phyloP scores from a whole-genome alignment of 2,113 vertebrate species.

The Bungarus multicinctus region DNA sequence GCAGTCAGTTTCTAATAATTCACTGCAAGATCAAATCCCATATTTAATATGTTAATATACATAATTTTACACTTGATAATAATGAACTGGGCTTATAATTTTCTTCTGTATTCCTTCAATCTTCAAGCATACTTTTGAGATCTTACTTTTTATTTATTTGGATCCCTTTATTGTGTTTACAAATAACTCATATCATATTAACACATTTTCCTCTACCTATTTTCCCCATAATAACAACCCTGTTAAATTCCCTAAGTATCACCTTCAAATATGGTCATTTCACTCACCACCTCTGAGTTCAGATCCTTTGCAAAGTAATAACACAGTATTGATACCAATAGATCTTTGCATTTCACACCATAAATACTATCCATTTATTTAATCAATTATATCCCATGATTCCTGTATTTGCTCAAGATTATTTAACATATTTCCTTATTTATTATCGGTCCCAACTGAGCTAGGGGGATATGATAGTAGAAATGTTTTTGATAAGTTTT shows the following conservation, averaged over 20 bases:
- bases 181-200: neutral
- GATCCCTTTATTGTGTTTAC: neutral
- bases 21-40: neutral
- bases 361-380: neutral
- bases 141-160: neutral
- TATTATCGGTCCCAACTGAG: neutral
- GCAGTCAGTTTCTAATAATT: neutral
- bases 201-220: neutral
- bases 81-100: neutral
- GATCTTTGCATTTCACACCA: neutral
- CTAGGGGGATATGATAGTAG: conserved; percentile 6
- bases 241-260: neutral
- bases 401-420: neutral
- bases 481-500: conserved; percentile 18
- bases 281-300: neutral
- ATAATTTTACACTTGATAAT: neutral
- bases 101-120: neutral
- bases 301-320: neutral
- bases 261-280: neutral
- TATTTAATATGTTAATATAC: neutral
- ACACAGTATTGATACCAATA: neutral
- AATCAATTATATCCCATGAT: neutral
- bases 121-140: neutral
- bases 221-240: neutral
- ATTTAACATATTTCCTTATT: neutral